These are phyloP conservation scores for Tyria jacobaeae DNA, from an alignment of 2,888 invertebrate species.

Conservation along the genomic window DNA sequence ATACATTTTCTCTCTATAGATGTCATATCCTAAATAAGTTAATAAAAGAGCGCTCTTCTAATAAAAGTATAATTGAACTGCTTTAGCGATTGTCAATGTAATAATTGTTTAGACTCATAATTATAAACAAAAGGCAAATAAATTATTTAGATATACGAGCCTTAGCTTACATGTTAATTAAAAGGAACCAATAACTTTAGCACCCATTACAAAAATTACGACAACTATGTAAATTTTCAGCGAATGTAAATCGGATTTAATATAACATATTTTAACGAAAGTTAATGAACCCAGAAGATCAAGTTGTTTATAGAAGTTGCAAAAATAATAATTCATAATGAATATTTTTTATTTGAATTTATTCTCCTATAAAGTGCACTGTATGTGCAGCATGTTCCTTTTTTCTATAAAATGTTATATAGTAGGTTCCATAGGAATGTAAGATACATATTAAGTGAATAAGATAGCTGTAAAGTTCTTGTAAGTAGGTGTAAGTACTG, in stretches of 20 bases:
- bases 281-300: not conserved
- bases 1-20: constrained; percentile 39
- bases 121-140: not conserved
- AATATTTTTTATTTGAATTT: not conserved
- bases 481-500: constrained; percentile 43
- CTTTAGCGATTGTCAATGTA: not conserved
- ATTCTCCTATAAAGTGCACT: not conserved
- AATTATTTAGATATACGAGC: not conserved
- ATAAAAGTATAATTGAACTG: not conserved
- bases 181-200: not conserved
- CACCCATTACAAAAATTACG: not conserved
- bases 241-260: not conserved
- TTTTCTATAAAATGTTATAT: not conserved
- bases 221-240: not conserved
- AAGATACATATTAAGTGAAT: constrained; percentile 15
- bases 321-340: not conserved
- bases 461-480: constrained; percentile 1
- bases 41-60: not conserved
- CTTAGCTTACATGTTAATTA: not conserved
- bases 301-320: not conserved
- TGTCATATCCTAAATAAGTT: constrained; percentile 38
- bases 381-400: not conserved
- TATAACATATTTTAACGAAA: too few relatives aligned
- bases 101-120: too few relatives aligned
- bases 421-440: not conserved